Percentiles rank a stretch among this genome's conserved stretches.
Evolutionary conservation across 1,140 invertebrate genomes (phyloP).

Genomic region (Drosophila sechellia): DNA sequence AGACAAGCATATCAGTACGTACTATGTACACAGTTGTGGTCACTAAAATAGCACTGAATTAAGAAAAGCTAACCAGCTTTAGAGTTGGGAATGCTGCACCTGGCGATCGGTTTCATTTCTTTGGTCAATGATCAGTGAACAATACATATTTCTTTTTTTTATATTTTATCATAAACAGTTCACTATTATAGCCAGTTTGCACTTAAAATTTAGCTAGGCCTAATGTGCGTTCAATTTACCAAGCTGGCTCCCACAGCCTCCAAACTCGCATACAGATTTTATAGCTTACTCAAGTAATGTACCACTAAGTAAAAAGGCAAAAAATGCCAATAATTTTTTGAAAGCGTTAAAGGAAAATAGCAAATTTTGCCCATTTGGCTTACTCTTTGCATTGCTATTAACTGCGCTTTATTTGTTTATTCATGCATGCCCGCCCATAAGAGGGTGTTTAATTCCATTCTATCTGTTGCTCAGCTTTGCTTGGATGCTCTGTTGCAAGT

Average conservation of each 20-base stretch:
- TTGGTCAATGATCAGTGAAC: neutral
- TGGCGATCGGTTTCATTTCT: neutral
- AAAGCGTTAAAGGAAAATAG: too few species aligned
- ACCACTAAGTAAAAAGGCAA: neutral
- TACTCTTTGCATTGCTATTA: neutral
- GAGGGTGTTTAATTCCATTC: slow-evolving; percentile 14
- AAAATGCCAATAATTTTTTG: too few species aligned
- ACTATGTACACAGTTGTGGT: slow-evolving; percentile 5
- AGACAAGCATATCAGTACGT: neutral
- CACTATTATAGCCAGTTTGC: neutral
- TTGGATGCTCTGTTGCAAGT: slow-evolving; percentile 28
- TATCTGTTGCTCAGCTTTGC: slow-evolving; percentile 10
- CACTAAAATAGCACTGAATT: neutral
- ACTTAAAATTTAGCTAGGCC: too few species aligned
- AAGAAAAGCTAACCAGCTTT: too few species aligned
- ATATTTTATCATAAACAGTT: neutral
- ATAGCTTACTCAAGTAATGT: neutral
- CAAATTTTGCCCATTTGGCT: too few species aligned
- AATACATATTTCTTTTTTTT: neutral
- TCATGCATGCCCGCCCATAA: slow-evolving; percentile 14
- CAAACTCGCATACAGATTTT: neutral
- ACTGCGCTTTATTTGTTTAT: slow-evolving; percentile 5
- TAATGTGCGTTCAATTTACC: neutral
- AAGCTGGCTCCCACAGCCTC: neutral
- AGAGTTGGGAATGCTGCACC: too few species aligned